These are phyloP conservation scores for Aldrovandia affinis DNA, from an alignment of 2,797 vertebrate genomes.

Conservation along the genomic window DNA sequence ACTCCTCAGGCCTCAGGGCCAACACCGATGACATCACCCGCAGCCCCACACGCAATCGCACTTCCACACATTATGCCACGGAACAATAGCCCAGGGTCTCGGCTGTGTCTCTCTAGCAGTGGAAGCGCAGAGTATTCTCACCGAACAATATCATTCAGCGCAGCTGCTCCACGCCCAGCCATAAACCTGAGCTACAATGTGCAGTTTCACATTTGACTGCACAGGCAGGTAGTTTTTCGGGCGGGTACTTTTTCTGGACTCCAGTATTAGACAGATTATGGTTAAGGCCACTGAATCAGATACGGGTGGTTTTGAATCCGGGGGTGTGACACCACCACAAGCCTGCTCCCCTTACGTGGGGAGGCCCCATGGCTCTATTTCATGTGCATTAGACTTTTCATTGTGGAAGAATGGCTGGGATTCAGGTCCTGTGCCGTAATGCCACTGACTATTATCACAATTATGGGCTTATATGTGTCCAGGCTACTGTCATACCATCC, in stretches of 20 bases:
- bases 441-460: not conserved
- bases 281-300: conserved; percentile 2
- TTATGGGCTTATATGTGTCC: not conserved
- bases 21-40: conserved; percentile 2
- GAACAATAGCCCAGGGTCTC: not conserved
- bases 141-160: not conserved
- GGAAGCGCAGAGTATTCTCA: not conserved
- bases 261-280: not conserved
- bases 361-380: too few relatives aligned
- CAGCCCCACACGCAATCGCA: not conserved
- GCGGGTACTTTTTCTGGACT: too few relatives aligned
- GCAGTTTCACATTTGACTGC: not conserved
- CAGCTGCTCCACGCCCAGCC: not conserved
- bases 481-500: not conserved
- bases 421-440: not conserved
- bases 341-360: not conserved
- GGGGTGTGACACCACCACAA: not conserved
- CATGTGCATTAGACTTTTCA: not conserved
- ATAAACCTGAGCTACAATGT: not conserved
- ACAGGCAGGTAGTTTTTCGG: too few relatives aligned
- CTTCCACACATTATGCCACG: not conserved
- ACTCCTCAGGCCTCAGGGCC: not conserved
- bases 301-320: not conserved
- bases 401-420: not conserved
- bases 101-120: not conserved